Base-by-base conservation (phyloP, 2,888 invertebrate species). In the Limnephilus marmoratus region DNA sequence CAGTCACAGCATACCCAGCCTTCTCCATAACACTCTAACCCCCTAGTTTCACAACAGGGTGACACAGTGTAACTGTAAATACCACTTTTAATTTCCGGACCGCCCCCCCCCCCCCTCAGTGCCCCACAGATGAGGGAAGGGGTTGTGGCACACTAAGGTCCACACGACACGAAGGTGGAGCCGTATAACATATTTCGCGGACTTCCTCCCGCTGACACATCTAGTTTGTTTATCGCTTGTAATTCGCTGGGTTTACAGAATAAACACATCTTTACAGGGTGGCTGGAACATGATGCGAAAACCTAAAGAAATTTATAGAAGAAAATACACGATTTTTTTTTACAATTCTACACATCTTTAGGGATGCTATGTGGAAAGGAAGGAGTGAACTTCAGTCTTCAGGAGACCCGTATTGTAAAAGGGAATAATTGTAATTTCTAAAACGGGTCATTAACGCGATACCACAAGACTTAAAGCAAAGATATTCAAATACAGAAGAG, bases 51-150 rank as follows among this genome's bases (percentile, higher is more conserved):
- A 68, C 68, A 68, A 68, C 68, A 68, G 68, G 68, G 68, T 68
- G 68, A 68, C 68, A 68, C 68, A 68, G 68, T 68, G 68, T 68
- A n/a, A 68, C 68, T 68, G 68, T 68, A 68, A 68, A 68, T 68
- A 68, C 68, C 68, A 68, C 68, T 68, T 68, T 68, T 68, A 68
- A 68, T 68, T 68, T 68, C 68, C 68, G 68, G 68, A 68, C 24
- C 68, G 68, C 24, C 24, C 68, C 68, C 68, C 5, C 68, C 4
- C 37, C 37, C 37, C 37, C 37, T 24, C 68, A 7, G 7, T 9
- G 24, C 9, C 24, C 9, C 9, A 9, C 2, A 5, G 24, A 24
- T 5, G 5, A 9, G n/a, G 1, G 24, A 24, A 18, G 68, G 24
- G 68, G 68, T 24, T 5, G 68, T 68, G 68, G 68, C 68, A 24